Base-by-base conservation (phyloP, 2,888 invertebrate genomes). In the Tineola bisselliella region DNA sequence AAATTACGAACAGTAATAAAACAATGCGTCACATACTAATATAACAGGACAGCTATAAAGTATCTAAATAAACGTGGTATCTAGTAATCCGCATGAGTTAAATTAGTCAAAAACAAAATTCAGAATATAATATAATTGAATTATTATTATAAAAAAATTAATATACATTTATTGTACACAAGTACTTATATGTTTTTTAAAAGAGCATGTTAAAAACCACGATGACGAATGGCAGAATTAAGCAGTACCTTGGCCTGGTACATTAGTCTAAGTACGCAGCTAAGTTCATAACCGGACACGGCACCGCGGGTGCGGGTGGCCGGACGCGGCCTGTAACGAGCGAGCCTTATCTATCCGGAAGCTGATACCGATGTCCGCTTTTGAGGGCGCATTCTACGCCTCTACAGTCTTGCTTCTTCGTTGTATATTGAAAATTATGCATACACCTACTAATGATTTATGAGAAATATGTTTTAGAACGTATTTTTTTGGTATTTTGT, bases 211-310 rank as follows among this genome's bases (percentile, higher is more conserved):
- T 38, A 38, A 38, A 38, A 12, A 38, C 25, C 6, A 38, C 38
- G 3, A 38, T 38, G 38, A 38, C 38, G n/a, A 38, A 38, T 38
- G 38, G 38, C 10, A 38, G 38, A 38, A 38, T 38, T 38, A 38
- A 38, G 38, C 38, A n/a, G 38, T 10, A 31, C 31, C n/a, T 38
- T 10, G n/a, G n/a, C 11, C 10, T 38, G 5, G 3, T 10, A 6
- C 2, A 18, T 54, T 25, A 19, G 54, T 25, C 19, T 54, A 6
- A 54, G 19, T 54, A 54, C 12, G 25, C 54, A 52, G 61, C 61
- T 61, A 52, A 31, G n/a, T 43, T 61, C 61, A 61, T 61, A 61
- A 61, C 61, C 61, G 61, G 60, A 60, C 31, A 44, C 44, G 44
- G 59, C 59, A 8, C 6, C 17, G 59, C 10, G 25, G 56, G 12